Evolutionary conservation across 2,113 vertebrate species (phyloP).

Genomic region (Xiphias gladius): DNA sequence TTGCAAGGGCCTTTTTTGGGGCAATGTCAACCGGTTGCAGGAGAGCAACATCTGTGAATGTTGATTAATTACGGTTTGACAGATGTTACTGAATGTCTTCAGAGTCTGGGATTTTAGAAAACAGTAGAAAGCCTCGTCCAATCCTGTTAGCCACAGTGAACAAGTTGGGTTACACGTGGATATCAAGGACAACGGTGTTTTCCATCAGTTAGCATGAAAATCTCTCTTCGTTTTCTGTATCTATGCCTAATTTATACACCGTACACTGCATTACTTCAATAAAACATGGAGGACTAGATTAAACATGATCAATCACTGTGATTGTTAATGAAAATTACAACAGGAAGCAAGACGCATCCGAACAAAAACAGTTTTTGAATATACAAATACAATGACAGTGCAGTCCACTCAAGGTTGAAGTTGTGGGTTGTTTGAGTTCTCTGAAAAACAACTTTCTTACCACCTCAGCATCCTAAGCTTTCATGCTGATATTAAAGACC

Average conservation of each 20-base stretch:
- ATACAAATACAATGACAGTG: too few species aligned
- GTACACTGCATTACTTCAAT: neutral
- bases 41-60: slow-evolving; percentile 66
- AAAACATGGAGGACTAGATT: neutral
- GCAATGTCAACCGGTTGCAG: slow-evolving; percentile 70
- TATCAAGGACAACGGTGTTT: neutral
- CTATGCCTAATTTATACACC: neutral
- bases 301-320: neutral
- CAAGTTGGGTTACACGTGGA: neutral
- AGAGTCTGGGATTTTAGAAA: slow-evolving; percentile 35
- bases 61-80: slow-evolving; percentile 72
- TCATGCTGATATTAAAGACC: neutral
- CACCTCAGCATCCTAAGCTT: neutral
- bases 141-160: slow-evolving; percentile 27
- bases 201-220: neutral
- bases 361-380: too few species aligned
- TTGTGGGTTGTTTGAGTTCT: neutral
- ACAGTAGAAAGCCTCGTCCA: slow-evolving; percentile 21
- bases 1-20: slow-evolving; percentile 40
- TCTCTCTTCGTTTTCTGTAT: neutral
- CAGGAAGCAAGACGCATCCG: too few species aligned
- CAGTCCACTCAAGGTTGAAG: neutral
- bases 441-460: neutral
- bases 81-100: slow-evolving; percentile 67
- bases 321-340: neutral